phyloP scores from a whole-genome alignment of 2,888 invertebrate genomes.

The Trilocha varians region DNA sequence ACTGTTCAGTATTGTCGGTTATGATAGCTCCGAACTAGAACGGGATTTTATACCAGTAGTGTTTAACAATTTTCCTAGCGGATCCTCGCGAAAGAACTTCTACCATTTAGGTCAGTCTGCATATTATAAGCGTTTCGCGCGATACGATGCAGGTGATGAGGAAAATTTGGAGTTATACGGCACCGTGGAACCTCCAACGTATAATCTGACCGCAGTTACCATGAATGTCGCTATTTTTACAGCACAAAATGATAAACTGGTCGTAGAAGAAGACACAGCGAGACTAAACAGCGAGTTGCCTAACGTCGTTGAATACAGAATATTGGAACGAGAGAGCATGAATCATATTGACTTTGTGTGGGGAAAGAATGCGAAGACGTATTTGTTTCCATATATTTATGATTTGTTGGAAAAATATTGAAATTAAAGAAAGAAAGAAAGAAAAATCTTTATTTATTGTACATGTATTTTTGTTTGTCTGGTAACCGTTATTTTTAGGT shows the following conservation, averaged over 20 bases:
- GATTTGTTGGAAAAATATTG: background rate
- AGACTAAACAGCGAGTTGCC: background rate
- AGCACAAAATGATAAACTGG: background rate
- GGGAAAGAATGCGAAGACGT: background rate
- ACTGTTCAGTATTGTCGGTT: conserved; percentile 8
- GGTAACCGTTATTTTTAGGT: too few species aligned
- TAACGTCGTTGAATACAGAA: background rate
- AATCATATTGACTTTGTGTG: conserved; percentile 1
- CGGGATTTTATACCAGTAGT: conserved; percentile 15
- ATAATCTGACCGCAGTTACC: background rate
- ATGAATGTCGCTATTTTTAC: background rate
- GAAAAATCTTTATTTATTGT: too few species aligned
- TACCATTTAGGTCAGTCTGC: conserved; percentile 21
- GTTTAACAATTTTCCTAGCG: conserved; percentile 16
- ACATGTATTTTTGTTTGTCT: too few species aligned
- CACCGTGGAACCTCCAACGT: background rate
- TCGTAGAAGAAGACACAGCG: background rate
- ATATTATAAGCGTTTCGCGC: conserved; percentile 13
- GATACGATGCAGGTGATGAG: conserved; percentile 17
- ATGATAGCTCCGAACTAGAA: conserved; percentile 13
- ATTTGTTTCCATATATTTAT: background rate
- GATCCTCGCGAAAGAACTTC: conserved; percentile 20
- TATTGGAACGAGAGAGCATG: background rate
- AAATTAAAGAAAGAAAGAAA: too few species aligned
- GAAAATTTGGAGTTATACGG: conserved; percentile 11